A percentile compares a stretch with the other conserved stretches of the same genome.
Conservation (phyloP, 2,888 invertebrate species). For the Leucophenga maculata region DNA sequence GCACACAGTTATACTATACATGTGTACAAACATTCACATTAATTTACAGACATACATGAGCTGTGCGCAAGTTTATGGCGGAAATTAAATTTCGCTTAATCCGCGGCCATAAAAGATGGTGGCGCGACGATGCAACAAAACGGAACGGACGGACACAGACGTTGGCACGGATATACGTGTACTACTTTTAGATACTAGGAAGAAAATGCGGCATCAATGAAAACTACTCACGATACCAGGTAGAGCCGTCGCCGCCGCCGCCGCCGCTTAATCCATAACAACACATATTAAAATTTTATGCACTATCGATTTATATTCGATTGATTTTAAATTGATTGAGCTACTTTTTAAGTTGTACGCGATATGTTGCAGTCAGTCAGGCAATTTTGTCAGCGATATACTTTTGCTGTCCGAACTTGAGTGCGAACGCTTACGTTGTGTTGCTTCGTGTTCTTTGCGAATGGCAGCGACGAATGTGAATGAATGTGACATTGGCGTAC, state of each 20-base stretch:
- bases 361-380: slow-evolving; percentile 11
- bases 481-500: slow-evolving; percentile 67
- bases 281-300: neutral
- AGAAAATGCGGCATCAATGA: slow-evolving; percentile 57
- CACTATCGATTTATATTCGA: neutral
- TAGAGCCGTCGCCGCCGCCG: too few species aligned
- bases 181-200: slow-evolving; percentile 42
- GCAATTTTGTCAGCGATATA: slow-evolving; percentile 40
- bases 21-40: too few species aligned
- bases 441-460: slow-evolving; percentile 37
- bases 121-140: neutral
- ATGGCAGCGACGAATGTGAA: slow-evolving; percentile 57
- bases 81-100: slow-evolving; percentile 61
- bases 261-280: too few species aligned
- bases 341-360: too few species aligned
- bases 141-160: neutral
- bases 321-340: neutral
- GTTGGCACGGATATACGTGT: too few species aligned
- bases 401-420: too few species aligned
- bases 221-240: slow-evolving; percentile 22
- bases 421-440: slow-evolving; percentile 49
- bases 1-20: too few species aligned
- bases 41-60: neutral
- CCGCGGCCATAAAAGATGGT: slow-evolving; percentile 52
- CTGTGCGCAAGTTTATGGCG: slow-evolving; percentile 47